phyloP scores from a whole-genome alignment of 2,797 vertebrate species.

The Orientallactaga sibirica region DNA sequence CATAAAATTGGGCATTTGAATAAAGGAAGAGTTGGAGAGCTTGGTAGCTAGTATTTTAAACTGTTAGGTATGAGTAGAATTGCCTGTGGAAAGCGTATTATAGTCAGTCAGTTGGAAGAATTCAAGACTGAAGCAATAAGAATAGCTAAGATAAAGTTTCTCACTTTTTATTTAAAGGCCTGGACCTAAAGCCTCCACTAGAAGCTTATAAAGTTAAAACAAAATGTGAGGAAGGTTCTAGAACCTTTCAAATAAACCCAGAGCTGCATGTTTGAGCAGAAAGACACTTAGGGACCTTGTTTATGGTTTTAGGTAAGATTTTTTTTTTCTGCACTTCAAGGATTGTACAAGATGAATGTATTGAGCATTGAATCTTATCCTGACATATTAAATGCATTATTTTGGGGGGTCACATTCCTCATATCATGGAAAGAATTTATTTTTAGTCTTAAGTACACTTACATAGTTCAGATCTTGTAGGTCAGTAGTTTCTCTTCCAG shows the following conservation, averaged over 20 bases:
- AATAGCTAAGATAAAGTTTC: slow-evolving; percentile 40
- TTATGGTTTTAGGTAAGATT: background rate
- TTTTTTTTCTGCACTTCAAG: slow-evolving; percentile 47
- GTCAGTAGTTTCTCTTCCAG: background rate
- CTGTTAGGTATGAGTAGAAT: background rate
- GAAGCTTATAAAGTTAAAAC: slow-evolving; percentile 37
- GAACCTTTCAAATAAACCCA: background rate
- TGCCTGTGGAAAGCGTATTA: background rate
- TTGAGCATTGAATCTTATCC: slow-evolving; percentile 22
- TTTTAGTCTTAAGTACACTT: slow-evolving; percentile 45
- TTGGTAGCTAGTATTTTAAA: slow-evolving; percentile 34
- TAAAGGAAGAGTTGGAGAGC: background rate
- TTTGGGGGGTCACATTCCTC: background rate
- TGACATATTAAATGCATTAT: background rate
- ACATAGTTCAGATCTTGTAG: slow-evolving; percentile 50
- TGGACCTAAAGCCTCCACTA: background rate
- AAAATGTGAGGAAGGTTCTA: background rate
- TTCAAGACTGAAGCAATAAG: background rate
- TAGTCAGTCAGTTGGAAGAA: background rate
- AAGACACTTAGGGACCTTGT: background rate
- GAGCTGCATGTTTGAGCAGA: background rate
- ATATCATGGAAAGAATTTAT: slow-evolving; percentile 6
- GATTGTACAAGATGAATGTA: background rate
- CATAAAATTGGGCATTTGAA: background rate
- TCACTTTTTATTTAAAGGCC: background rate